A percentile compares a stretch with the other conserved stretches of the same genome.
These are phyloP conservation scores for Melitaea athalia DNA, from an alignment of 2,888 invertebrate genomes.

Conservation along the genomic window DNA sequence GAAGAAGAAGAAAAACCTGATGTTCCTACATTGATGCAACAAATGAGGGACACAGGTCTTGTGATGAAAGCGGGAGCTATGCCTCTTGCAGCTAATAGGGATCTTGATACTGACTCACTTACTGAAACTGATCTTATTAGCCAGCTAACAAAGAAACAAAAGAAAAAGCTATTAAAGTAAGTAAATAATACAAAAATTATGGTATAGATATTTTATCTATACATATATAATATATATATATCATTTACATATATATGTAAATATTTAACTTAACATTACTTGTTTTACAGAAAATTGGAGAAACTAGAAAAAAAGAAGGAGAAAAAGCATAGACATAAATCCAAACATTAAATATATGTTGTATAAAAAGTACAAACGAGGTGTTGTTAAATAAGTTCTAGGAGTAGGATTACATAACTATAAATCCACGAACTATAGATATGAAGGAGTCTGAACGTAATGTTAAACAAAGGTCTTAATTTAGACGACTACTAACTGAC, in stretches of 20 bases:
- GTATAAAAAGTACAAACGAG: background rate
- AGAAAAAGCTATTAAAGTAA: slow-evolving; percentile 94
- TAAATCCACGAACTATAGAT: too few relatives aligned
- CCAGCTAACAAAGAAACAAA: slow-evolving; percentile 92
- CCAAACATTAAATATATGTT: slow-evolving; percentile 45
- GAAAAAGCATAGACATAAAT: slow-evolving; percentile 67
- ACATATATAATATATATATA: too few relatives aligned
- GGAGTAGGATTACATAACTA: too few relatives aligned
- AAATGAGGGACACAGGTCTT: slow-evolving; percentile 96
- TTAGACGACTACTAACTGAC: too few relatives aligned
- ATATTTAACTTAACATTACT: slow-evolving; percentile 1
- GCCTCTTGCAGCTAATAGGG: slow-evolving; percentile 80
- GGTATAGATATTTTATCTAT: too few relatives aligned
- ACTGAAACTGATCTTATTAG: slow-evolving; percentile 92
- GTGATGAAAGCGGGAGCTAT: slow-evolving; percentile 91
- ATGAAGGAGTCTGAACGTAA: too few relatives aligned
- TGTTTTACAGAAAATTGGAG: slow-evolving; percentile 83
- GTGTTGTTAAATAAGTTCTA: too few relatives aligned
- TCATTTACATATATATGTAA: too few relatives aligned
- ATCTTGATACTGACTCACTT: slow-evolving; percentile 83
- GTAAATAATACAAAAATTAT: slow-evolving; percentile 42
- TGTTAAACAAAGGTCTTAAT: too few relatives aligned
- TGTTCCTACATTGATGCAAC: slow-evolving; percentile 89
- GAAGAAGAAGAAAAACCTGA: slow-evolving; percentile 83
- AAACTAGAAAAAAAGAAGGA: slow-evolving; percentile 84